Conservation (phyloP, 2,888 invertebrate genomes). For the Nowickia ferox region DNA sequence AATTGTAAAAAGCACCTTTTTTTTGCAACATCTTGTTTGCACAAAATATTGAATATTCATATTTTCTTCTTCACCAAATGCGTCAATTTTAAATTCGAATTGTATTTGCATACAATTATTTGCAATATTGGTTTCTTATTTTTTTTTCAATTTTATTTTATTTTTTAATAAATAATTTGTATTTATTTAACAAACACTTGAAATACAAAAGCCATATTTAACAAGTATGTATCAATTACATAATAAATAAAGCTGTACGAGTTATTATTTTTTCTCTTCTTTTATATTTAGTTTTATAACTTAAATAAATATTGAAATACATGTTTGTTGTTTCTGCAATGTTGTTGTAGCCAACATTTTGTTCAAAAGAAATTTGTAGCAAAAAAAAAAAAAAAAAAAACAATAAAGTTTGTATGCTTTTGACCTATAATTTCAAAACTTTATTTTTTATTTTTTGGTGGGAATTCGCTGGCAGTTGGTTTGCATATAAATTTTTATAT, state of each 20-base stretch:
- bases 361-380: slow-evolving; percentile 19
- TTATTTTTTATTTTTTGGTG: slow-evolving; percentile 40
- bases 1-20: background rate
- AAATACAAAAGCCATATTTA: slow-evolving; percentile 4
- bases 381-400: background rate
- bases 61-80: background rate
- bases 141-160: background rate
- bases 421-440: slow-evolving; percentile 57
- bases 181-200: slow-evolving; percentile 18
- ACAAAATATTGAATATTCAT: slow-evolving; percentile 10
- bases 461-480: slow-evolving; percentile 23
- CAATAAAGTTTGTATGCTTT: slow-evolving; percentile 5
- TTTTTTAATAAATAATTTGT: too few relatives aligned
- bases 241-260: slow-evolving; percentile 19
- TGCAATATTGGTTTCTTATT: slow-evolving; percentile 13
- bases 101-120: slow-evolving; percentile 17
- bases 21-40: background rate
- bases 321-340: background rate
- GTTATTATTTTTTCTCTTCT: background rate
- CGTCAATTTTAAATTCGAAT: slow-evolving; percentile 1
- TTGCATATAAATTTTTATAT: slow-evolving; percentile 44
- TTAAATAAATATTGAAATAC: slow-evolving; percentile 9
- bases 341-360: slow-evolving; percentile 10
- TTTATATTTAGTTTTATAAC: background rate
- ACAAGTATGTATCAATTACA: slow-evolving; percentile 27